Evolutionary conservation across 1,140 invertebrate species (phyloP), one percentile per base, ranked within the genome.

Genomic region (Aradophagus sp.): DNA sequence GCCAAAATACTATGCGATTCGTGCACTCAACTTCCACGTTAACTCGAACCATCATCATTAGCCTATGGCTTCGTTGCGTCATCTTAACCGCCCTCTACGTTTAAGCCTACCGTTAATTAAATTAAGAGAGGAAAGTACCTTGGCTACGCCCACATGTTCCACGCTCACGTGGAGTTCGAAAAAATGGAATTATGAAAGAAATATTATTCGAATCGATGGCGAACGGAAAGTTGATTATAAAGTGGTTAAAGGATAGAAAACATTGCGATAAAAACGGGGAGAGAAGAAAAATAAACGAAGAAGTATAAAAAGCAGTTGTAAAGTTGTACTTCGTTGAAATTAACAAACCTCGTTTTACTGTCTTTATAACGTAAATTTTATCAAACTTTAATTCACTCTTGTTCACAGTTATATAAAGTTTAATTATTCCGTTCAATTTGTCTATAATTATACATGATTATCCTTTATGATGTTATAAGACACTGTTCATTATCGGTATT

Each of bases 31-130:
- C n/a, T 45, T 63, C 50, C 29, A 56, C 62, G 55, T 62, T 23
- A 19, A 56, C 50, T 61, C 23, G 34, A 47, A 42, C 41, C 29
- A 53, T 68, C 56, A 42, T 68, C 61, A 61, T 55, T 61, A 63
- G 39, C 61, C 62, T 78, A 76, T 42, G 74, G 76, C 77, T 78
- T 78, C 75, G 17, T 63, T 63, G 31, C 66, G 52, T 72, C 74
- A 72, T 63, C 35, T 48, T 55, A 44, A 58, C 38, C 55, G 36
- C 48, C 59, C 69, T 53, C 42, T 55, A 50, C 48, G 20, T 20
- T 56, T 27, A 50, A 59, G 23, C 36, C 53, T 39, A 45, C 39
- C 55, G 65, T 74, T 77, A 77, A 77, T 77, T 77, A 42, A 74
- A 76, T 76, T 77, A 76, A 14, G 29, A 31, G 35, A 29, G 35